Base-by-base conservation (phyloP, 2,113 vertebrate species). In the Pollimyrus isidori region DNA sequence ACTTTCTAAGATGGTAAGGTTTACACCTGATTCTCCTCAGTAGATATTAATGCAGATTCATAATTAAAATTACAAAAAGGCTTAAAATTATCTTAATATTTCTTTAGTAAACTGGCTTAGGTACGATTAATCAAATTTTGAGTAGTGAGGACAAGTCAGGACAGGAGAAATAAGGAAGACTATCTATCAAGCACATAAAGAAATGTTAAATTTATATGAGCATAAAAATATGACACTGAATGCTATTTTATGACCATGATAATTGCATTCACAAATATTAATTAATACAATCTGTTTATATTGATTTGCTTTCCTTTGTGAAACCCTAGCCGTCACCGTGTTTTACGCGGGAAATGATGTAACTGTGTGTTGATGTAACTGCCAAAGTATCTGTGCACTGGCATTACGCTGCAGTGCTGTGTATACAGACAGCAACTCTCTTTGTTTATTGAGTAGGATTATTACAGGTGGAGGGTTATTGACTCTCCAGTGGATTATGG, bases 1-100 rank as follows among this genome's bases (percentile, higher is more conserved):
- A 10, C 65, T 84, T 73, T 42, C 87, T 9, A 92, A 89, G 87
- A 86, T 90, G 88, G 91, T 92, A 90, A 87, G 86, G 4, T 35
- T 53, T 56, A 53, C 50, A 42, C 21, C 85, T 17, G 35, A 80
- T 42, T 80, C 11, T 80, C 17, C 39, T 80, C 30, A 42, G 30
- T 39, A 6, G 15, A 80, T 80, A 39, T 80, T 42, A 30, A 76
- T 76, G 30, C 13, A 76, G 73, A 42, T 42, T 80, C 73, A 35
- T 19, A 42, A 39, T 39, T 42, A 42, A 80, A 42, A 42, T 80
- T 17, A 42, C 73, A 76, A 17, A 76, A 42, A 17, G 4, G 5
- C 3, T 80, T 80, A 42, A 69, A 69, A 69, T 80, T 0, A 80
- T 80, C 65, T 73, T 73, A 35, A 15, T 26, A 73, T 73, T 73